Evolutionary conservation across 2,888 invertebrate species (phyloP).

Genomic region (Mellilla xanthometata): DNA sequence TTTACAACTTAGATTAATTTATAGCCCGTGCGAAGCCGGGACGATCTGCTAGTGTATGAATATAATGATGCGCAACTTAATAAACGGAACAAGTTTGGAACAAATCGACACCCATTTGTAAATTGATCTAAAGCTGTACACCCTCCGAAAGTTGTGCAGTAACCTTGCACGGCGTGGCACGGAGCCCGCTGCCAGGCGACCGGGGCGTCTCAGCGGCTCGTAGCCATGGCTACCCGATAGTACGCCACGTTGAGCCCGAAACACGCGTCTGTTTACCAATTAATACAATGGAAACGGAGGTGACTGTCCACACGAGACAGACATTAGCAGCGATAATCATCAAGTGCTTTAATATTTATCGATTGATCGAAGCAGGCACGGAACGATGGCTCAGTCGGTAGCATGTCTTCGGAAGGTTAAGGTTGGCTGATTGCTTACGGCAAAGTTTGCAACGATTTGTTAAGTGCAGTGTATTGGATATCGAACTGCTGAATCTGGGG

Average conservation of each 20-base stretch:
- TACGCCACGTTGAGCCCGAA: slow-evolving; percentile 42
- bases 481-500: slow-evolving; percentile 26
- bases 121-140: slow-evolving; percentile 34
- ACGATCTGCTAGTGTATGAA: no score
- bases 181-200: slow-evolving; percentile 42
- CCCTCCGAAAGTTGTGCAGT: slow-evolving; percentile 36
- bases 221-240: slow-evolving; percentile 55
- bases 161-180: slow-evolving; percentile 59
- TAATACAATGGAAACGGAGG: slow-evolving; percentile 50
- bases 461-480: slow-evolving; percentile 40
- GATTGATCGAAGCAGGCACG: slow-evolving; percentile 12
- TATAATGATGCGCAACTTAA: no score
- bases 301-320: slow-evolving; percentile 46
- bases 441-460: slow-evolving; percentile 35
- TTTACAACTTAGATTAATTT: no score
- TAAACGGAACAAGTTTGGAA: no score
- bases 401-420: slow-evolving; percentile 37
- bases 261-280: slow-evolving; percentile 63
- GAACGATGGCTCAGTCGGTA: slow-evolving; percentile 29
- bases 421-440: slow-evolving; percentile 39
- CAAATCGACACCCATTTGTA: no score
- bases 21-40: no score
- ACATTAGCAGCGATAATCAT: slow-evolving; percentile 38
- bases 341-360: slow-evolving; percentile 21
- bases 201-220: slow-evolving; percentile 48